Evolutionary conservation across 2,113 vertebrate species (phyloP), one percentile per base, ranked within the genome.

Genomic region (Cryptomyrus ogoouensis): DNA sequence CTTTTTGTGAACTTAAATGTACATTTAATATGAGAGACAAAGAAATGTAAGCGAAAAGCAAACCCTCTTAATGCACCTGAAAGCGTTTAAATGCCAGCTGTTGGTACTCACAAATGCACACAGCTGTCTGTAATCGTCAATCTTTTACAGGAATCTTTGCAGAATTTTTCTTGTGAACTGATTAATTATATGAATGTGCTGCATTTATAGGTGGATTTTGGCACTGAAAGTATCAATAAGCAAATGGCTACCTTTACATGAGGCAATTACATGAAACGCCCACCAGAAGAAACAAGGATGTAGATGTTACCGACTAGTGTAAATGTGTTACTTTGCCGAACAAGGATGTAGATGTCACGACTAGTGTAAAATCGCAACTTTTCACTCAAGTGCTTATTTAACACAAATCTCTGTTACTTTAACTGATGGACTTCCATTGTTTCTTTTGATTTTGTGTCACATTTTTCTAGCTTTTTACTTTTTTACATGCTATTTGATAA

Each of bases 241-340:
- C 89, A 98, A 98, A 93, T 98, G 97, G 98, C 89, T 97, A 90
- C 97, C 96, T 56, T 93, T 97, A 47, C 96, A 97, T 88, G 95
- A 97, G 89, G 97, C 96, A 88, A 97, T 98, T 92, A 97, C 92
- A 97, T 97, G 94, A 97, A 93, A 58, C 94, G 90, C 5, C 96
- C 96, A 39, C 91, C 96, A 17, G 97, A 98, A 52, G 97, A 98
- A 93, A 98, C 96, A 12, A 96, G 95, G 90, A 98, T 98, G 97
- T 97, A 91, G 66, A 31, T 70, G n/a, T 70, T 10, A 2, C 66
- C 3, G 3, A 35, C 27, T 49, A 12, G 47, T 49, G 8, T 47
- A 47, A 47, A 47, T 44, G 1, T 19, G 6, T 88, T 56, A 46
- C 46, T 13, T 49, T 86, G 85, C 85, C 0, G 0, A 93, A 98